These are phyloP conservation scores for Ardeotis arabs DNA, from an alignment of 2,113 vertebrate species.

Conservation along the genomic window DNA sequence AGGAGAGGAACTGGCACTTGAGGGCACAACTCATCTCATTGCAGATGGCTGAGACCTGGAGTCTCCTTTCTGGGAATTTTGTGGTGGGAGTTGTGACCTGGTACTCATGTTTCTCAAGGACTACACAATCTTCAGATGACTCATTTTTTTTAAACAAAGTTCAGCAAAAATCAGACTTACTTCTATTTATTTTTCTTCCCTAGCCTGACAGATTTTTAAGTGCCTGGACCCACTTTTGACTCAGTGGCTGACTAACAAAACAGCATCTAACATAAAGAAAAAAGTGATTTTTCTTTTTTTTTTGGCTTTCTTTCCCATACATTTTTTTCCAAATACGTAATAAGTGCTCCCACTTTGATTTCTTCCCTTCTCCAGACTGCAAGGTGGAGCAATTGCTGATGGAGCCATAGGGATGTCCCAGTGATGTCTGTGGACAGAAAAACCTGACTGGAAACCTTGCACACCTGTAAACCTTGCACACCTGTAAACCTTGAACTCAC, in stretches of 20 bases:
- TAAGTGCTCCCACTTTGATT: background rate
- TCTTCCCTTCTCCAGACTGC: background rate
- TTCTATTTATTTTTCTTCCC: background rate
- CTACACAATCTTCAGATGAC: background rate
- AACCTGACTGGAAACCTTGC: background rate
- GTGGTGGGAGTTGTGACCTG: background rate
- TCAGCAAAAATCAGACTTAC: background rate
- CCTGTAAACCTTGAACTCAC: background rate
- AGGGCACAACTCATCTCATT: background rate
- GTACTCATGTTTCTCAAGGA: background rate
- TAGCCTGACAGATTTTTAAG: background rate
- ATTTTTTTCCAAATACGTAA: background rate
- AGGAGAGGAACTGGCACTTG: rapidly evolving
- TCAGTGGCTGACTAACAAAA: background rate
- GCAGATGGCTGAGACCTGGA: background rate
- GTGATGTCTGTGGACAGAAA: background rate
- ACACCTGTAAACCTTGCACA: background rate
- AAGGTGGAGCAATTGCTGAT: background rate
- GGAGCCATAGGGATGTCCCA: background rate
- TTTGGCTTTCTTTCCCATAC: background rate
- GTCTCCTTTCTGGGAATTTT: background rate
- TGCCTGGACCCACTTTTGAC: background rate
- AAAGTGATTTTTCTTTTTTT: background rate
- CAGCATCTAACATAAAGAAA: background rate
- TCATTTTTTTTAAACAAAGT: background rate